Conservation (phyloP, 64 coral and sea anemone species). For the Anthopleura sola region DNA sequence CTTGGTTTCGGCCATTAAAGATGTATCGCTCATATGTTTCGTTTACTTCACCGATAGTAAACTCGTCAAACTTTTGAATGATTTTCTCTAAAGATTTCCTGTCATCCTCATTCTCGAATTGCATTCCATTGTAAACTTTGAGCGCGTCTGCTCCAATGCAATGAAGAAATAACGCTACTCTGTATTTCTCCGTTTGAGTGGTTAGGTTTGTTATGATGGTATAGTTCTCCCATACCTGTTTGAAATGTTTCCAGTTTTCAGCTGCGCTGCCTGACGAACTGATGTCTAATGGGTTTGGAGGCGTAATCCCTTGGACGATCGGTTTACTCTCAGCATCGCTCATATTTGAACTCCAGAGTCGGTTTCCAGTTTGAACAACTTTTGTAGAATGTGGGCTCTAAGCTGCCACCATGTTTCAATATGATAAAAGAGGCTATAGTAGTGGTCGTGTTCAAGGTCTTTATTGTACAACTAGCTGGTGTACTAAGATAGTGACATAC, state of each 20-base stretch:
- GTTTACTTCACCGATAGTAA: slow-evolving; percentile 11
- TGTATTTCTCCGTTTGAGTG: neutral
- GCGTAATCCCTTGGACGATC: too few relatives aligned
- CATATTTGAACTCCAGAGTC: too few relatives aligned
- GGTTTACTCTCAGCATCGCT: too few relatives aligned
- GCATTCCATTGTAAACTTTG: slow-evolving; percentile 8
- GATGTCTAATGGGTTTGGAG: neutral
- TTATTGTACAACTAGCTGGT: too few relatives aligned
- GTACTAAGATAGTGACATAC: too few relatives aligned
- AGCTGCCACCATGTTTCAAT: too few relatives aligned
- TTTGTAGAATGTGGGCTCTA: too few relatives aligned
- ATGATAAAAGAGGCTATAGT: too few relatives aligned
- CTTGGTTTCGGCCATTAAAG: neutral
- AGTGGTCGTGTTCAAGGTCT: too few relatives aligned
- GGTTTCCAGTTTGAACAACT: too few relatives aligned
- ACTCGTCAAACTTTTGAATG: neutral
- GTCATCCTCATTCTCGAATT: neutral
- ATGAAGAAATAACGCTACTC: neutral
- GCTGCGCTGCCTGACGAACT: neutral
- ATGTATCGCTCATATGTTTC: slow-evolving; percentile 1
- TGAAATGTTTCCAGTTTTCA: slow-evolving; percentile 13
- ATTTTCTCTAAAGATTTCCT: neutral
- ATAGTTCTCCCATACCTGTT: slow-evolving; percentile 26
- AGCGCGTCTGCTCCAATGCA: neutral
- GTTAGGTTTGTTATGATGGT: slow-evolving; percentile 3